Percentiles rank a stretch among this genome's conserved stretches.
phyloP scores from a whole-genome alignment of 2,113 vertebrate species.

The Platycercus adscitus region DNA sequence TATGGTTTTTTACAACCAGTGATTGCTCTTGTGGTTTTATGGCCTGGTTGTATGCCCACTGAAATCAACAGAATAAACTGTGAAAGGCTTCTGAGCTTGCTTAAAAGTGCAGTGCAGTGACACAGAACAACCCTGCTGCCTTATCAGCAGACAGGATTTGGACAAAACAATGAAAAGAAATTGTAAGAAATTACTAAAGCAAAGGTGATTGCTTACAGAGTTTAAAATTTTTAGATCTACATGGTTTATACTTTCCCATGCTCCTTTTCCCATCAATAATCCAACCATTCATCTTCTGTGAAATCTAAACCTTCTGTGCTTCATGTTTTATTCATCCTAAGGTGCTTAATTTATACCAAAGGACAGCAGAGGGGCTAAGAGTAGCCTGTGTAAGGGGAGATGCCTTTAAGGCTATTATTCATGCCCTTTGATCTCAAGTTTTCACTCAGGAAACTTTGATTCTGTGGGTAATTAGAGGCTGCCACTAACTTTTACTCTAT shows the following conservation, averaged over 20 bases:
- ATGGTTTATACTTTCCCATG: constrained; percentile 59
- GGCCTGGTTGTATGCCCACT: constrained; percentile 57
- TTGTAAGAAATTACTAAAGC: not conserved
- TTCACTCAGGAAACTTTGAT: constrained; percentile 52
- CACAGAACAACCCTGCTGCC: constrained; percentile 20
- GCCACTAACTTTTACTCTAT: constrained; percentile 47
- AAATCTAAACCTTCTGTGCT: constrained; percentile 66
- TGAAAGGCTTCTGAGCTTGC: constrained; percentile 44
- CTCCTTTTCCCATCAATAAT: constrained; percentile 52
- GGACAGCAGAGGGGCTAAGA: constrained; percentile 45
- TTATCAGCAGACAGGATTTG: constrained; percentile 11
- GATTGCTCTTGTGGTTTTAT: constrained; percentile 67
- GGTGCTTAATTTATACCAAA: constrained; percentile 70
- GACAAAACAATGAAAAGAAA: not conserved
- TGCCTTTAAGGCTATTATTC: constrained; percentile 53
- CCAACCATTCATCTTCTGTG: constrained; percentile 55
- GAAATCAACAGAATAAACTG: constrained; percentile 65
- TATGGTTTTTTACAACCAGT: constrained; percentile 65
- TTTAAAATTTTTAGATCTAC: constrained; percentile 41
- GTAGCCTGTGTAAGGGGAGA: constrained; percentile 54
- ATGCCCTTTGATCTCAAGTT: constrained; percentile 57
- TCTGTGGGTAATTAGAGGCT: constrained; percentile 49
- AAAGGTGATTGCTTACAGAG: constrained; percentile 14
- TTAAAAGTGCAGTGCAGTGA: constrained; percentile 15
- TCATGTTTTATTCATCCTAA: constrained; percentile 71